Evolutionary conservation across 2,888 invertebrate genomes (phyloP).

Genomic region (Lithophane socia): DNA sequence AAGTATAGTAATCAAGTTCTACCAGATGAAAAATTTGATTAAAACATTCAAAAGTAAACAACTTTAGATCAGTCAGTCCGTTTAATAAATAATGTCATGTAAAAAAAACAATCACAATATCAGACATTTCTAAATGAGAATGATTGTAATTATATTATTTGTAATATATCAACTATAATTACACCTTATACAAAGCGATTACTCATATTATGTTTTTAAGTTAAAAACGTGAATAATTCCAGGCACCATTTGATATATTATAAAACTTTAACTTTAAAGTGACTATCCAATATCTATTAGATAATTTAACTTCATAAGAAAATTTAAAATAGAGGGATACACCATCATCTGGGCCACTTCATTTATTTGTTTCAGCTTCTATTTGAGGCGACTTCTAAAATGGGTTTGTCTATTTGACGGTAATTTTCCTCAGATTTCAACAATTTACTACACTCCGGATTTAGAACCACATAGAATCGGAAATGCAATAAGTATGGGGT

Average conservation of each 20-base stretch:
- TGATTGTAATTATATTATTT: conserved; percentile 67
- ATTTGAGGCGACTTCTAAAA: not conserved
- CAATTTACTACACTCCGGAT: not conserved
- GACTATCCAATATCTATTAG: conserved; percentile 42
- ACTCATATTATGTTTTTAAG: conserved; percentile 60
- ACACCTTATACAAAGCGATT: conserved; percentile 65
- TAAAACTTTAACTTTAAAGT: conserved; percentile 49
- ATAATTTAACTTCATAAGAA: conserved; percentile 14
- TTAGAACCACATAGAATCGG: not conserved
- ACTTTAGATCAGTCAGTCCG: conserved; percentile 81
- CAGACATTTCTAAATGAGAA: conserved; percentile 66
- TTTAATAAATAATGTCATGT: conserved; percentile 89
- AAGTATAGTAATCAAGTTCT: not conserved
- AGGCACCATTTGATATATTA: conserved; percentile 75
- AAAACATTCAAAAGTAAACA: conserved; percentile 59
- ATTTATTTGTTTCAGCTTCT: not conserved
- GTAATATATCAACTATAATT: conserved; percentile 60
- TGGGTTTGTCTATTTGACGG: not conserved
- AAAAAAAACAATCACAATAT: conserved; percentile 79
- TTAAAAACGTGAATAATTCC: conserved; percentile 62
- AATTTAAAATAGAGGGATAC: not conserved
- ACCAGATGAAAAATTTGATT: not conserved
- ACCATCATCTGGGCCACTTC: not conserved
- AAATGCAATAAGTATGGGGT: not conserved
- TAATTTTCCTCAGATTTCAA: not conserved